phyloP scores from a whole-genome alignment of 30 jellyfish, hydroid and myxozoan genomes.

The Aurelia sp. region DNA sequence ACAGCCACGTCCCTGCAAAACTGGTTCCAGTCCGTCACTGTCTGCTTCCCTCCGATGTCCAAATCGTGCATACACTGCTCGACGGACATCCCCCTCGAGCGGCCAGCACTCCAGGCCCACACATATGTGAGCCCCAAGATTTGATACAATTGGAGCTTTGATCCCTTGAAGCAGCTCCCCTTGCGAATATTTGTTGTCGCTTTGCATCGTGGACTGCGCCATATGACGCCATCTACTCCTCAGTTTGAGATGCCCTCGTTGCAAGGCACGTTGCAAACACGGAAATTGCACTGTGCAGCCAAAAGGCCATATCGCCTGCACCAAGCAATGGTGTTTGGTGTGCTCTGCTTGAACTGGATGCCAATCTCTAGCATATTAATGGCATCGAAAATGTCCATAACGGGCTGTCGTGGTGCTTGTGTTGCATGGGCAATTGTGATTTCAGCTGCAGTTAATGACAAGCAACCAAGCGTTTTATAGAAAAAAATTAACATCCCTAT shows the following conservation, averaged over 20 bases:
- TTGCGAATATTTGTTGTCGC: not conserved
- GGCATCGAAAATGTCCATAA: not conserved
- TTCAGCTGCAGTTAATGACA: too few relatives aligned
- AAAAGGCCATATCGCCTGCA: conserved; percentile 3
- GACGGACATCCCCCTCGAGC: conserved; percentile 45
- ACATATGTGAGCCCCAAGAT: conserved; percentile 34
- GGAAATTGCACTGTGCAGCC: too few relatives aligned
- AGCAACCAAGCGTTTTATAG: too few relatives aligned
- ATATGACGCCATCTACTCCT: not conserved
- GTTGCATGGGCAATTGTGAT: too few relatives aligned
- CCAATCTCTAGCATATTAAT: conserved; percentile 4
- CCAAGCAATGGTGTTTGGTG: not conserved
- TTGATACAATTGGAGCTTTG: conserved; percentile 40
- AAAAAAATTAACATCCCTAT: too few relatives aligned
- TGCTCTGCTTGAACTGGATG: not conserved
- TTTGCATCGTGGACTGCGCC: conserved; percentile 16
- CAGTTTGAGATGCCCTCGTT: not conserved
- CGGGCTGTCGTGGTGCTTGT: not conserved
- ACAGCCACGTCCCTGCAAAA: conserved; percentile 32
- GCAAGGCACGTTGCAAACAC: not conserved
- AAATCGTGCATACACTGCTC: conserved; percentile 33
- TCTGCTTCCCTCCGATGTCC: conserved; percentile 26
- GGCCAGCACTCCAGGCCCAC: conserved; percentile 22
- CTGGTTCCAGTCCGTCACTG: conserved; percentile 58
- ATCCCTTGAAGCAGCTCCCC: conserved; percentile 25